These are phyloP conservation scores for Philotrypesis tridentata DNA, from an alignment of 1,140 invertebrate genomes.

Conservation along the genomic window DNA sequence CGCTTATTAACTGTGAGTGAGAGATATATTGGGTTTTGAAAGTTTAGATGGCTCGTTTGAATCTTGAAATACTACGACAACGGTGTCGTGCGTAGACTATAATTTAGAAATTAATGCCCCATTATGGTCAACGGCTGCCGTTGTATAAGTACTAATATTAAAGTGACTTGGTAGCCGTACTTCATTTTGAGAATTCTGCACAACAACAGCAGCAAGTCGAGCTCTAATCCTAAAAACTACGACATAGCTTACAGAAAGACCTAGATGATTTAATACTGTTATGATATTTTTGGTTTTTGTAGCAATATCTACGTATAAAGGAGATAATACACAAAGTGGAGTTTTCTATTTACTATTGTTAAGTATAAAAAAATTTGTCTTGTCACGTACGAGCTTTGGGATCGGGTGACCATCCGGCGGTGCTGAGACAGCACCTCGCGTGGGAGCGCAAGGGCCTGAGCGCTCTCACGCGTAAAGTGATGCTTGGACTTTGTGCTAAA, in stretches of 20 bases:
- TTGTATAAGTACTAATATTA: constrained; percentile 45
- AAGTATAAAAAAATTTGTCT: background rate
- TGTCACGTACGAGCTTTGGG: background rate
- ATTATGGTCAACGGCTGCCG: constrained; percentile 50
- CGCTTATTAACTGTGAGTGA: background rate
- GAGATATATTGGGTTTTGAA: background rate
- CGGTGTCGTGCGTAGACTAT: constrained; percentile 44
- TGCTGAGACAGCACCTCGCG: too few species aligned
- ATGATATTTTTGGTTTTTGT: constrained; percentile 17
- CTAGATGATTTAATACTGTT: background rate
- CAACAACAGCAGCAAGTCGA: constrained; percentile 1
- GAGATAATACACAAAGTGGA: background rate
- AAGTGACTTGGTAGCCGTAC: constrained; percentile 50
- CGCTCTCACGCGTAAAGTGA: too few species aligned
- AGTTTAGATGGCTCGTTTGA: background rate
- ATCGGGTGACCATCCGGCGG: too few species aligned
- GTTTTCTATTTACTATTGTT: background rate
- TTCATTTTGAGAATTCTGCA: constrained; percentile 1
- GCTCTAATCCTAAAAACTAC: background rate
- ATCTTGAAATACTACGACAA: constrained; percentile 42
- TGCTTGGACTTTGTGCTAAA: too few species aligned
- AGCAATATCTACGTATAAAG: background rate
- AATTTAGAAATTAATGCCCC: constrained; percentile 37
- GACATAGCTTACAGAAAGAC: background rate
- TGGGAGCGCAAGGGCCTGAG: too few species aligned